Percentiles rank a stretch among this genome's conserved stretches.
Evolutionary conservation across 2,797 vertebrate species (phyloP).

Genomic region (Lateolabrax maculatus): DNA sequence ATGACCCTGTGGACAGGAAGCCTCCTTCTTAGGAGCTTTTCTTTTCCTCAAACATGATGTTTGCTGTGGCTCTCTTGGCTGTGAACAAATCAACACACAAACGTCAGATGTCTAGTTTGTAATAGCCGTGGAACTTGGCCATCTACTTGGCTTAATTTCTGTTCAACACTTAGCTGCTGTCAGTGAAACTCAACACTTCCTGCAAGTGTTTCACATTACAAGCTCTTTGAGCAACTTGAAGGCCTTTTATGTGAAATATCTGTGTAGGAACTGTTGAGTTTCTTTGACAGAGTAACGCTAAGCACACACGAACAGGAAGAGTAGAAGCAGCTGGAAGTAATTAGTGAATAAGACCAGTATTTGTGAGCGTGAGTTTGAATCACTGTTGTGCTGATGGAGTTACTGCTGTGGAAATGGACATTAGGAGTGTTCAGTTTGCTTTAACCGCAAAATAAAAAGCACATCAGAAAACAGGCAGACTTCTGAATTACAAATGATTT

Average conservation of each 20-base stretch:
- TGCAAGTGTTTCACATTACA: background rate
- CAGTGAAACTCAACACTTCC: background rate
- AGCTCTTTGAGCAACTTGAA: background rate
- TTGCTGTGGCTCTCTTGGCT: slow-evolving; percentile 96
- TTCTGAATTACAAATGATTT: too few relatives aligned
- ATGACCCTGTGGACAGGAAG: slow-evolving; percentile 14
- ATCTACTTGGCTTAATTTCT: background rate
- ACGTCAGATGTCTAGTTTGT: background rate
- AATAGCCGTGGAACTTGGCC: too few relatives aligned
- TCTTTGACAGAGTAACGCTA: background rate
- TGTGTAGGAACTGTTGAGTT: background rate
- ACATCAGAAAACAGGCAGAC: background rate
- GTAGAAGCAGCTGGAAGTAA: too few relatives aligned
- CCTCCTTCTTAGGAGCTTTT: slow-evolving; percentile 87
- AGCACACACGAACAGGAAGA: too few relatives aligned
- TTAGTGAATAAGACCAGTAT: too few relatives aligned
- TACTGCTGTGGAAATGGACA: too few relatives aligned
- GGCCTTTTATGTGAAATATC: background rate
- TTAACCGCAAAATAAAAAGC: background rate
- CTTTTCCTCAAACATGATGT: slow-evolving; percentile 95
- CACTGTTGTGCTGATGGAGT: too few relatives aligned
- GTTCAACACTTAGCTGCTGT: background rate
- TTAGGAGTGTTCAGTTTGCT: too few relatives aligned
- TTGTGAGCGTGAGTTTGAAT: too few relatives aligned
- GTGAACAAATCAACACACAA: slow-evolving; percentile 47